Evolutionary conservation across 2,113 vertebrate species (phyloP).

Genomic region (Anhinga rufa): DNA sequence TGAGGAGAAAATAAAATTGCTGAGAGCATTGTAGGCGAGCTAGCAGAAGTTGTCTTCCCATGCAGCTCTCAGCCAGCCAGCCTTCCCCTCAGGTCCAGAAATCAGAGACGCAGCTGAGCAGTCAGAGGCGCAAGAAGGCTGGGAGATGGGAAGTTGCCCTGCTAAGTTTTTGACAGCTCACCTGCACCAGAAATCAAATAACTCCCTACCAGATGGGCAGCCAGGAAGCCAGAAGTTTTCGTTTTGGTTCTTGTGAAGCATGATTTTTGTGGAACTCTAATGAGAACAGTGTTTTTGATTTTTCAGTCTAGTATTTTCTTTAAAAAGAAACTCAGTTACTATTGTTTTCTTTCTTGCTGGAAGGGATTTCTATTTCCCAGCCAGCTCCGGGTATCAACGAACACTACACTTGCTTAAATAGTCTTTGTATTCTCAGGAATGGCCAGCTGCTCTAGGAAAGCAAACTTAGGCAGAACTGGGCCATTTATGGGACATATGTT

Average conservation of each 20-base stretch:
- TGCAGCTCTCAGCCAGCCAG: not conserved
- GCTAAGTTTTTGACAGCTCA: not conserved
- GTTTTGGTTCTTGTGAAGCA: not conserved
- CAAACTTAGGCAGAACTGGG: conserved; percentile 20
- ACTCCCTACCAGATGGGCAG: not conserved
- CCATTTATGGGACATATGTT: conserved; percentile 31
- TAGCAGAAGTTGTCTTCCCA: not conserved
- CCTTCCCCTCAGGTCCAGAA: not conserved
- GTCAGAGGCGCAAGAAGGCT: not conserved
- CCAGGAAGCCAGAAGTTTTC: not conserved
- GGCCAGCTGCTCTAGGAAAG: conserved; percentile 46
- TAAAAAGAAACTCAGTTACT: not conserved
- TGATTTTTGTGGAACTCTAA: not conserved
- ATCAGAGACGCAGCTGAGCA: not conserved
- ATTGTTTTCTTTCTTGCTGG: not conserved
- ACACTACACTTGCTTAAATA: conserved; percentile 18
- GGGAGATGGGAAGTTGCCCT: not conserved
- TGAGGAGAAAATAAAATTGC: not conserved
- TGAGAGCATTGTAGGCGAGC: fast-evolving
- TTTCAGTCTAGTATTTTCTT: not conserved
- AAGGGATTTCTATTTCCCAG: conserved; percentile 9
- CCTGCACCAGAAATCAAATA: not conserved
- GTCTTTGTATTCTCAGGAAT: conserved; percentile 42
- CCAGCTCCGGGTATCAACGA: not conserved
- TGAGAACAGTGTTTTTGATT: not conserved